Conservation (phyloP, 1,140 invertebrate species). For the Habropoda laboriosa region DNA sequence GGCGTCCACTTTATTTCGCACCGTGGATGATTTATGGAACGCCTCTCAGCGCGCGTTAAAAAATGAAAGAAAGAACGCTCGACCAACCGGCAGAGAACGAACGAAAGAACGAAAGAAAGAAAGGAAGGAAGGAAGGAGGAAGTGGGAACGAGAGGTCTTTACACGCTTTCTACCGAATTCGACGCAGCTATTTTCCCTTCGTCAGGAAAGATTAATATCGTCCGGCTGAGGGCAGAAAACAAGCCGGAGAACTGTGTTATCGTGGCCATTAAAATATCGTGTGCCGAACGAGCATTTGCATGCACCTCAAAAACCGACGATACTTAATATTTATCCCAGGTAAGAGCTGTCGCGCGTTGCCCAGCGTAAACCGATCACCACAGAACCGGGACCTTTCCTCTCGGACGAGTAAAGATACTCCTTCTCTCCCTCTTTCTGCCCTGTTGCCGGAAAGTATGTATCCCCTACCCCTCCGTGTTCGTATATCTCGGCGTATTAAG, state of each 20-base stretch:
- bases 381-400: not conserved
- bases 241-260: not conserved
- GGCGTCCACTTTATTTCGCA: constrained; percentile 26
- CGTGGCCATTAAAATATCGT: constrained; percentile 2
- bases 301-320: not conserved
- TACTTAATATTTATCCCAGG: constrained; percentile 32
- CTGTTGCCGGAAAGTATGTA: constrained; percentile 25
- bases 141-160: not conserved
- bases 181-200: constrained; percentile 22
- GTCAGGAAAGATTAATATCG: constrained; percentile 35
- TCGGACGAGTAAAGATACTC: not conserved
- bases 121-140: not conserved
- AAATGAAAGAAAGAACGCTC: no score
- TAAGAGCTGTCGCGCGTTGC: not conserved
- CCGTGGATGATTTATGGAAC: constrained; percentile 43
- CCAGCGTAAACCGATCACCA: not conserved
- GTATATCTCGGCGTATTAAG: constrained; percentile 51
- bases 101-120: not conserved
- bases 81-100: no score
- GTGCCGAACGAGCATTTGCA: constrained; percentile 23
- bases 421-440: no score
- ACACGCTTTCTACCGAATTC: constrained; percentile 30
- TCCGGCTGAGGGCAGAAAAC: no score
- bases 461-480: no score
- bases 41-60: constrained; percentile 21